A percentile compares a stretch with the other conserved stretches of the same genome.
Evolutionary conservation across 2,797 vertebrate species (phyloP).

Genomic region (Masticophis lateralis): DNA sequence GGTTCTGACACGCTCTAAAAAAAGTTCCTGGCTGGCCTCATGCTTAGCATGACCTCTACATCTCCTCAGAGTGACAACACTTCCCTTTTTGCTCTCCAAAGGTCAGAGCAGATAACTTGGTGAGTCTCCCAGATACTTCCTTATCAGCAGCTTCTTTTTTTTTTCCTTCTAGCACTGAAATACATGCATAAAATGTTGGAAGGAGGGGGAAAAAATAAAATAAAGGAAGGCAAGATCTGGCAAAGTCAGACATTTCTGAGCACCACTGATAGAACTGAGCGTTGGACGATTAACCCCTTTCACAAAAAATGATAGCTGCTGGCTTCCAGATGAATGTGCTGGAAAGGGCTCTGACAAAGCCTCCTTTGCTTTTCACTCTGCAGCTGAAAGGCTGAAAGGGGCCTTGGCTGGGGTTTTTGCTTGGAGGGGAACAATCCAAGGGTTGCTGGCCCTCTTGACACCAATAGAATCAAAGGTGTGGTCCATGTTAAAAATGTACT

Average conservation of each 20-base stretch:
- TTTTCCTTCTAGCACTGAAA: conserved; percentile 52
- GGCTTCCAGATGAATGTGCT: neutral
- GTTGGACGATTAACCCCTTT: neutral
- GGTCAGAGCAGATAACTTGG: conserved; percentile 77
- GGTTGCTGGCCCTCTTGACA: neutral
- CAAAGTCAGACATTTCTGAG: neutral
- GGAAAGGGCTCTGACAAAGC: neutral
- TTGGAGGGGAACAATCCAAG: neutral
- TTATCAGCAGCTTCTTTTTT: conserved; percentile 66
- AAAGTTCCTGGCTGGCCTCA: conserved; percentile 66
- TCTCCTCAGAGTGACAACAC: conserved; percentile 77
- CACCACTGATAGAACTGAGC: too few relatives aligned
- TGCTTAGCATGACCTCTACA: conserved; percentile 69
- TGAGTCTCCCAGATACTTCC: conserved; percentile 62
- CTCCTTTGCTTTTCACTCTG: neutral
- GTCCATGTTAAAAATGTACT: neutral
- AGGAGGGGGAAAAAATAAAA: neutral
- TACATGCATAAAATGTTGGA: conserved; percentile 52
- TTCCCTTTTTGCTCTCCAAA: conserved; percentile 73
- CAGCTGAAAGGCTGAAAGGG: neutral
- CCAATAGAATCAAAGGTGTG: neutral
- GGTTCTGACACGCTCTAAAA: conserved; percentile 77
- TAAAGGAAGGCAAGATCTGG: neutral
- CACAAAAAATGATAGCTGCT: neutral
- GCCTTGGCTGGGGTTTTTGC: neutral